A percentile compares a stretch with the other conserved stretches of the same genome.
Evolutionary conservation across 2,113 vertebrate species (phyloP).

Genomic region (Caretta caretta): DNA sequence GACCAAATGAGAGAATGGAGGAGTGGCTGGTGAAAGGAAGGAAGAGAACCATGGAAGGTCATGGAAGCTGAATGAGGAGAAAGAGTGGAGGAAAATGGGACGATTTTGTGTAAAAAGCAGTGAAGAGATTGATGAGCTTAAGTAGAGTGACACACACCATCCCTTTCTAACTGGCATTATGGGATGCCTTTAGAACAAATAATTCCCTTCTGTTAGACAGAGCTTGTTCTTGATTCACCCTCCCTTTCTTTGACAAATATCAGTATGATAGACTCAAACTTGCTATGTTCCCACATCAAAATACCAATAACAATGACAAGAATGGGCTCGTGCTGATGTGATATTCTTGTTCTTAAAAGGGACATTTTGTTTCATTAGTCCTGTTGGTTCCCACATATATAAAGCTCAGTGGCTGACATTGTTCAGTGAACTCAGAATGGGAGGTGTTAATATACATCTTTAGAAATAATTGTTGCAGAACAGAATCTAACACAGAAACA

Average conservation of each 20-base stretch:
- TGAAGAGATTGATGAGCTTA: not conserved
- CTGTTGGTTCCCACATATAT: not conserved
- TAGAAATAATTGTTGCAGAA: not conserved
- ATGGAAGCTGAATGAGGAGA: not conserved
- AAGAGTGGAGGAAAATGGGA: not conserved
- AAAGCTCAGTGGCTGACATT: not conserved
- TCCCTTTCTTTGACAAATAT: fast-evolving
- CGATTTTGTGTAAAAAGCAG: not conserved
- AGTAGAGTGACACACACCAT: not conserved
- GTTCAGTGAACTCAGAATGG: not conserved
- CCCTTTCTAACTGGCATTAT: not conserved
- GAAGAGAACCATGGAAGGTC: not conserved
- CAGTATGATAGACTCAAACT: not conserved
- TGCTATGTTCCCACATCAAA: not conserved
- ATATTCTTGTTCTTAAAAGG: not conserved
- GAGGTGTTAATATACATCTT: not conserved
- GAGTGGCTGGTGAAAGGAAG: not conserved
- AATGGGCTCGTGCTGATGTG: not conserved
- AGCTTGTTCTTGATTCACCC: not conserved
- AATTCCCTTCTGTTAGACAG: not conserved
- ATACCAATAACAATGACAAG: not conserved
- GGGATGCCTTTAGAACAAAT: not conserved
- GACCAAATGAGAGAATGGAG: not conserved
- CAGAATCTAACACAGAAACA: not conserved
- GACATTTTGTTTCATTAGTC: not conserved